Percentiles rank a stretch among this genome's conserved stretches.
Evolutionary conservation across 2,888 invertebrate species (phyloP).

Genomic region (Troglohyphantes excavatus): DNA sequence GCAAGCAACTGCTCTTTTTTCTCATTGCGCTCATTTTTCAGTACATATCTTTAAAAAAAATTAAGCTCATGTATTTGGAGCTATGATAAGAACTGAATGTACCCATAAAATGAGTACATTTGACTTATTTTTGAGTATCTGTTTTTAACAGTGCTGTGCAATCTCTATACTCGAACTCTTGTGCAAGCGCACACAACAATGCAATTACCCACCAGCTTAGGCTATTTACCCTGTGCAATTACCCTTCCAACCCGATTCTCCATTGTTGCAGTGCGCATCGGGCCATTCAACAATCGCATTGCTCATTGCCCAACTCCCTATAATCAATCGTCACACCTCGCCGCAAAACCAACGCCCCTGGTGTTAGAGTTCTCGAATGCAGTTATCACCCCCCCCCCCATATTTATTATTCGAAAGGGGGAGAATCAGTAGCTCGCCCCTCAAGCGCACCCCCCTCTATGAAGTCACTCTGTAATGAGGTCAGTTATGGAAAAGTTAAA

Average conservation of each 20-base stretch:
- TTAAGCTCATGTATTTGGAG: too few species aligned
- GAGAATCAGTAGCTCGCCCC: constrained; percentile 62
- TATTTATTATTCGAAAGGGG: constrained; percentile 52
- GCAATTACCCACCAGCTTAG: too few species aligned
- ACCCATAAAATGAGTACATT: too few species aligned
- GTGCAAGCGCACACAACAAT: too few species aligned
- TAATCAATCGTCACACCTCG: constrained; percentile 69
- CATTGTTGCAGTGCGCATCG: not conserved
- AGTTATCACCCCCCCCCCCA: constrained; percentile 33
- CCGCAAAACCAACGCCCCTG: constrained; percentile 52
- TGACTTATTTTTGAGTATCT: too few species aligned
- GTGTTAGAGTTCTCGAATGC: constrained; percentile 62
- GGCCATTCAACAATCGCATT: not conserved
- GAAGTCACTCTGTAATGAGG: constrained; percentile 54
- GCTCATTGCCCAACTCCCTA: constrained; percentile 6
- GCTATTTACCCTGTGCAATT: not conserved
- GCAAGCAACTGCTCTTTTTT: too few species aligned
- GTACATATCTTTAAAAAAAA: too few species aligned
- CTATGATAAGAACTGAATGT: too few species aligned
- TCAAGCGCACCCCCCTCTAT: constrained; percentile 10
- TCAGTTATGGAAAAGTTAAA: constrained; percentile 71
- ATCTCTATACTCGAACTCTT: too few species aligned
- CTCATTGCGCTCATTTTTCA: too few species aligned
- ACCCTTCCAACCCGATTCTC: not conserved
- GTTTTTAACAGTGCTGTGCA: too few species aligned